Base-by-base conservation (phyloP, 2,888 invertebrate genomes). In the Amphiduros pacificus region DNA sequence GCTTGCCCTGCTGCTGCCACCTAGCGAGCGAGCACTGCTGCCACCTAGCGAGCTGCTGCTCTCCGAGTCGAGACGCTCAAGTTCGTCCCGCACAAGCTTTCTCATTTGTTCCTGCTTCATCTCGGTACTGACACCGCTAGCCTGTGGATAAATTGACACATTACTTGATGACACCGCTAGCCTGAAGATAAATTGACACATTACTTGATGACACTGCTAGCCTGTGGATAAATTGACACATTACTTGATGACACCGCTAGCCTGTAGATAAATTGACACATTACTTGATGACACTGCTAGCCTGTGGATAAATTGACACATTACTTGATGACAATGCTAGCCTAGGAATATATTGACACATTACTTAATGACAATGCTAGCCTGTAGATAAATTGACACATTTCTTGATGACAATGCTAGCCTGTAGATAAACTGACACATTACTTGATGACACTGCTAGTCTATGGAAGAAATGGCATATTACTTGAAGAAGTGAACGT, bases 41-140 rank as follows among this genome's bases (percentile, higher is more conserved):
- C n/a, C n/a, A n/a, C n/a, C n/a, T n/a, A n/a, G n/a, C n/a, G n/a
- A n/a, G n/a, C n/a, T n/a, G n/a, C n/a, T n/a, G n/a, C n/a, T n/a
- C 62, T 81, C 81, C 17, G 78, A 78, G 71, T 82, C 82, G 78
- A 78, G 80, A 55, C 78, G 65, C 65, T 81, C 81, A 61, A 83
- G 71, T 65, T 82, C 83, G 66, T 83, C 82, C 62, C 80, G 63
- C 4, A 82, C 80, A 60, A 83, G 69, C 63, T 74, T 74, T 69
- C 83, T 82, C 80, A 83, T 81, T 64, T 82, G 81, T 66, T 81
- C 81, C 54, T 81, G 69, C 71, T 83, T 83, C 61, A 76, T 73
- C 64, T 79, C 80, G 64, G 82, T 81, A 62, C 77, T 77, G 55
- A 73, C 77, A 11, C 76, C 77, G 65, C 77, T 77, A 56, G 77